Conservation (phyloP, 37 sponge, comb jelly and placozoan species). For the Beroe ovata region DNA sequence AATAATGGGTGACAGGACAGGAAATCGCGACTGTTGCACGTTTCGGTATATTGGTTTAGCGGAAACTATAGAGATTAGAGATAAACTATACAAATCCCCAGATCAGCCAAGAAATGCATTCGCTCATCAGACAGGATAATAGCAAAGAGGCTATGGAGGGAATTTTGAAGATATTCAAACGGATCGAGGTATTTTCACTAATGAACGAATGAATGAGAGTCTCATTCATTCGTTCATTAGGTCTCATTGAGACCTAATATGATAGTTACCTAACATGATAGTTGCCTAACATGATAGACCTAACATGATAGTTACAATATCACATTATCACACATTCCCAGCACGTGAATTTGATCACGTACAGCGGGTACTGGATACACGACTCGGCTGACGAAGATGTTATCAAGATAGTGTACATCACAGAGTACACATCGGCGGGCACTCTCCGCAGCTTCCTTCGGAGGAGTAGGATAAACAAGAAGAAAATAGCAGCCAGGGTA, state of each 20-base stretch:
- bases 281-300: too few relatives aligned
- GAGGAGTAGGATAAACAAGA: constrained; percentile 26
- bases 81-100: too few relatives aligned
- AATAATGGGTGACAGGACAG: too few relatives aligned
- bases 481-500: constrained; percentile 22
- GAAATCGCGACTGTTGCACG: too few relatives aligned
- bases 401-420: constrained; percentile 56
- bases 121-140: background rate
- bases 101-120: constrained; percentile 63
- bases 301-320: too few relatives aligned
- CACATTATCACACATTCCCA: background rate
- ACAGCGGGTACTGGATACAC: constrained; percentile 64
- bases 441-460: constrained; percentile 47
- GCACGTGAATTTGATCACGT: constrained; percentile 37
- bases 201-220: too few relatives aligned
- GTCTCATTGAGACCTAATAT: too few relatives aligned
- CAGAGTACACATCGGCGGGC: constrained; percentile 60
- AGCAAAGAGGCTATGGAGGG: constrained; percentile 38
- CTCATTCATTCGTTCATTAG: too few relatives aligned
- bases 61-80: too few relatives aligned
- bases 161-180: constrained; percentile 34
- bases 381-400: constrained; percentile 20
- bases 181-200: constrained; percentile 37
- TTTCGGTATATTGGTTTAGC: too few relatives aligned
- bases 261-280: too few relatives aligned